phyloP scores from a whole-genome alignment of 2,797 vertebrate genomes.

The Aotus griseimembra region DNA sequence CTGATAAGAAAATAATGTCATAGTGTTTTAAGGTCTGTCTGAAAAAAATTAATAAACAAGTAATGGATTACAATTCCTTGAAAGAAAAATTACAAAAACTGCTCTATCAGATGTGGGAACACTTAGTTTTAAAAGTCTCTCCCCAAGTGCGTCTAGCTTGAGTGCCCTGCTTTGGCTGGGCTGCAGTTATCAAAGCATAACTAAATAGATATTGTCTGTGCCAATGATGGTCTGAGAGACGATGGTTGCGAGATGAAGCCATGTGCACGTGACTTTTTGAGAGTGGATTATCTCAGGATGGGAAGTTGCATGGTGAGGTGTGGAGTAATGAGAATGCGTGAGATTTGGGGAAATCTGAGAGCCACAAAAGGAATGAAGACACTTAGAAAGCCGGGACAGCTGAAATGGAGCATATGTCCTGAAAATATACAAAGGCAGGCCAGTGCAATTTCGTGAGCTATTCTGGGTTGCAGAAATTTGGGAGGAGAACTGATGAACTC shows the following conservation, averaged over 20 bases:
- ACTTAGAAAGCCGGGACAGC: slow-evolving; percentile 67
- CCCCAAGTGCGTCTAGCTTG: not conserved
- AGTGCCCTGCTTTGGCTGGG: not conserved
- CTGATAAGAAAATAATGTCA: not conserved
- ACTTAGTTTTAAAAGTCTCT: not conserved
- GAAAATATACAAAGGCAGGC: not conserved
- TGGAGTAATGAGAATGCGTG: slow-evolving; percentile 58
- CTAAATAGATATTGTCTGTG: not conserved
- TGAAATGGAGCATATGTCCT: slow-evolving; percentile 8
- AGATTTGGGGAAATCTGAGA: slow-evolving; percentile 76
- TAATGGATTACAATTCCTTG: not conserved
- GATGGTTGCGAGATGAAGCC: slow-evolving; percentile 51
- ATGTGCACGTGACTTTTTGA: slow-evolving; percentile 6
- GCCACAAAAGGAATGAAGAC: slow-evolving; percentile 77
- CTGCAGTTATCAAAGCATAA: not conserved
- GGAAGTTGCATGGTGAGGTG: slow-evolving; percentile 52
- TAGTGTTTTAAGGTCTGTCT: not conserved
- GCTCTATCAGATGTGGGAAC: not conserved
- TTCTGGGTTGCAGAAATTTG: not conserved
- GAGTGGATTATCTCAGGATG: slow-evolving; percentile 41
- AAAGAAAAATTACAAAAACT: slow-evolving; percentile 26
- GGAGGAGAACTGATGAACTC: not conserved
- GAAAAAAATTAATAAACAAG: not conserved
- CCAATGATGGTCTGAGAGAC: not conserved
- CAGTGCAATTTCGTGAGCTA: not conserved